Conservation (phyloP, 1,140 invertebrate species). For the Ylistrum balloti region DNA sequence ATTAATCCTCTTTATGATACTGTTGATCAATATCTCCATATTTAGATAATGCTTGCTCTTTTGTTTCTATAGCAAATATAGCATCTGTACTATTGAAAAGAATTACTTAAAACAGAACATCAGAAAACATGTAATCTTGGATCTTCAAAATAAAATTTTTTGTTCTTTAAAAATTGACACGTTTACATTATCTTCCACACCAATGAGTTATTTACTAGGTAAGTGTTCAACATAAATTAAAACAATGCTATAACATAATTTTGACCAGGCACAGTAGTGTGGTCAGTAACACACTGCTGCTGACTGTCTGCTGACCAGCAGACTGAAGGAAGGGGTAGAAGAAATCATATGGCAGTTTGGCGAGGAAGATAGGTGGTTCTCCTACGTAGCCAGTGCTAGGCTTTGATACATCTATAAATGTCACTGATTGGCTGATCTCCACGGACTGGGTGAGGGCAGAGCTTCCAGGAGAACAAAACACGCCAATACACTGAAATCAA, state of each 20-base stretch:
- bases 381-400: slow-evolving; percentile 84
- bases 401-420: slow-evolving; percentile 86
- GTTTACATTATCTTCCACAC: background rate
- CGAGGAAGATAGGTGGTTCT: slow-evolving; percentile 85
- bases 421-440: slow-evolving; percentile 82
- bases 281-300: background rate
- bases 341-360: slow-evolving; percentile 87
- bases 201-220: background rate
- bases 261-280: background rate
- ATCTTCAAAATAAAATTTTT: too few species aligned
- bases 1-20: too few species aligned
- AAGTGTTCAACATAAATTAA: background rate
- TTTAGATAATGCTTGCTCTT: too few species aligned
- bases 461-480: slow-evolving; percentile 68
- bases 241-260: background rate
- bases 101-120: too few species aligned
- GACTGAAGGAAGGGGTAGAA: slow-evolving; percentile 87
- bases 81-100: too few species aligned
- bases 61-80: too few species aligned
- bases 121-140: too few species aligned
- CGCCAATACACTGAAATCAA: slow-evolving; percentile 69
- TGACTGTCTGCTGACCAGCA: background rate
- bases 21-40: too few species aligned
- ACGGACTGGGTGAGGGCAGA: slow-evolving; percentile 61
- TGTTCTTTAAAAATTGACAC: too few species aligned